Evolutionary conservation across 2,797 vertebrate genomes (phyloP).

Genomic region (Poliocrania exsul): DNA sequence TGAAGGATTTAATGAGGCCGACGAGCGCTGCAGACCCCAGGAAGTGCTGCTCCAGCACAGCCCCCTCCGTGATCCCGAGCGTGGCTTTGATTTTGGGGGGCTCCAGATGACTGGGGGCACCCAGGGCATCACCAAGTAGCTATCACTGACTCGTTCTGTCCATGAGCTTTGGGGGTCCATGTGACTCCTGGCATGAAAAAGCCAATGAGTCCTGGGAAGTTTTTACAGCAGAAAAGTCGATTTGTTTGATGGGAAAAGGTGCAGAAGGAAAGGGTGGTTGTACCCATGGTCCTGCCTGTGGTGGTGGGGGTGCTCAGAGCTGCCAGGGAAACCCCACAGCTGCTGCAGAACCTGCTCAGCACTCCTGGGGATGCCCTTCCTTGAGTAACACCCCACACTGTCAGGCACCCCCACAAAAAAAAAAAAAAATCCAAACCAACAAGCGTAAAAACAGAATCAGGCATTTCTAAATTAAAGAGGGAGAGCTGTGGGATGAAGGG

Average conservation of each 20-base stretch:
- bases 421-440: not conserved
- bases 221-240: accelerated
- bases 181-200: not conserved
- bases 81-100: accelerated
- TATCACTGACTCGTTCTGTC: accelerated
- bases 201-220: not conserved
- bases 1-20: not conserved
- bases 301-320: not conserved
- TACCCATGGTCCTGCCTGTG: accelerated
- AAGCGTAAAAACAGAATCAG: not conserved
- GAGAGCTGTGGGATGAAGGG: accelerated
- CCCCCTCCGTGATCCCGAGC: accelerated
- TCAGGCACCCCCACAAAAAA: accelerated
- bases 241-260: not conserved
- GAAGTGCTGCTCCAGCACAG: not conserved
- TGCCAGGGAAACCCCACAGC: not conserved
- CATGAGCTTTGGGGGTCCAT: accelerated
- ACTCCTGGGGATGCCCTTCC: accelerated
- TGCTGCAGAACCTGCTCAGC: not conserved
- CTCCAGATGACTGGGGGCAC: accelerated
- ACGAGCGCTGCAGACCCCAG: not conserved
- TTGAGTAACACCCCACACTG: accelerated
- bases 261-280: not conserved
- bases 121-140: not conserved
- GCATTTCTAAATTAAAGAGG: not conserved